Evolutionary conservation across 2,113 vertebrate species (phyloP), one percentile per base, ranked within the genome.

Genomic region (Eleginops maclovinus): DNA sequence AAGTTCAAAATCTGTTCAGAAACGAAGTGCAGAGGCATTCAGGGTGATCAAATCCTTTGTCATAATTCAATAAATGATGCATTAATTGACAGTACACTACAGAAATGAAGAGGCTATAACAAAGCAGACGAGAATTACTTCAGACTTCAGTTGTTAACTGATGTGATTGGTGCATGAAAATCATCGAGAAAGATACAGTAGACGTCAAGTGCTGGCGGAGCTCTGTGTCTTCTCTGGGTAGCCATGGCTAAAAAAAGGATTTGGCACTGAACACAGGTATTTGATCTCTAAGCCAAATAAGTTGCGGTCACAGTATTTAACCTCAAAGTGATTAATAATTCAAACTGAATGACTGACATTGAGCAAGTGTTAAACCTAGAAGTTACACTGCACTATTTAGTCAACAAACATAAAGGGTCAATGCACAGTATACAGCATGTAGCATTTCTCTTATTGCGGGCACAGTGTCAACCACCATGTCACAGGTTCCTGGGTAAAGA

Each of bases 221-320:
- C 19, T 54, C 44, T 43, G 22, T 24, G 1, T 50, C 54, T 67
- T 40, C 36, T 62, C 54, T 73, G n/a, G 14, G 16, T 53, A 41
- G 44, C 36, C 59, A 77, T 56, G 56, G 44, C 63, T 75, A 61
- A 51, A 36, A 66, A 71, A 36, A 26, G 47, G 41, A 75, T 77
- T 72, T 66, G 62, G 41, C 63, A 50, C 28, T 36, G 61, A 75
- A 58, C 26, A 50, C 8, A 31, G 47, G 21, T 16, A 24, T 82
- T 74, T 59, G 58, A 82, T 64, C 43, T 53, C 9, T 16, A 41
- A 61, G 67, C 53, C 24, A 22, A 44, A 24, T 4, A 73, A 75
- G 46, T 59, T 65, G 21, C 41, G 31, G 66, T 69, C 61, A 67
- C 16, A 51, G 51, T 40, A 24, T 64, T 77, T 73, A n/a, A 82